phyloP scores from a whole-genome alignment of 2,888 invertebrate genomes.

The Synanthedon vespiformis region DNA sequence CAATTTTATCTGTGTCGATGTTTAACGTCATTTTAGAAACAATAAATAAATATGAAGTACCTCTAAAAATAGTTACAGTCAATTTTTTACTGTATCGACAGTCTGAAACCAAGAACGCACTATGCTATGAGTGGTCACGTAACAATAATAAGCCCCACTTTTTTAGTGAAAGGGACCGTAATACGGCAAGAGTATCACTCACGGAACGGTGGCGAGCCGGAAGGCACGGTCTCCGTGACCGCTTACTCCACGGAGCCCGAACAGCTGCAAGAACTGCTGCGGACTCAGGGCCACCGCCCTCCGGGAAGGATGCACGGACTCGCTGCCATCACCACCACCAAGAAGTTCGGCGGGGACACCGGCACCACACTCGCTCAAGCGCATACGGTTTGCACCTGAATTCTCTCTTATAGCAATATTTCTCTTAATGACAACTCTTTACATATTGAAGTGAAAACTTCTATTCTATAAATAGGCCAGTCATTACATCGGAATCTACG shows the following conservation, averaged over 20 bases:
- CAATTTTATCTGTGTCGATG: too few species aligned
- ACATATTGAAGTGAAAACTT: too few species aligned
- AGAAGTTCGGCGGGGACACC: slow-evolving; percentile 53
- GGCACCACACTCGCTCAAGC: slow-evolving; percentile 43
- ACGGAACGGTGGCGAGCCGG: slow-evolving; percentile 76
- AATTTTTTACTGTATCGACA: neutral
- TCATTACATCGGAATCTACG: too few species aligned
- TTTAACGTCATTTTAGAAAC: too few species aligned
- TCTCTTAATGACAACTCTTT: too few species aligned
- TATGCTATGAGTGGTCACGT: slow-evolving; percentile 10
- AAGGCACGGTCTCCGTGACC: slow-evolving; percentile 76
- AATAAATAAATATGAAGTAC: too few species aligned
- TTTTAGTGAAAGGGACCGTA: slow-evolving; percentile 78
- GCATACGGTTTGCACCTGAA: slow-evolving; percentile 34
- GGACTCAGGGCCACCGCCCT: slow-evolving; percentile 41
- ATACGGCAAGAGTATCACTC: slow-evolving; percentile 77
- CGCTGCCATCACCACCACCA: slow-evolving; percentile 60
- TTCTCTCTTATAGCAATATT: neutral
- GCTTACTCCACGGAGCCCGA: slow-evolving; percentile 77
- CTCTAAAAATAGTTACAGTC: too few species aligned
- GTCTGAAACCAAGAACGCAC: neutral
- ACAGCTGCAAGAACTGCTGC: slow-evolving; percentile 56
- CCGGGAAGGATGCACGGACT: slow-evolving; percentile 50
- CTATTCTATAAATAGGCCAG: too few species aligned
- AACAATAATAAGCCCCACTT: slow-evolving; percentile 1